Percentiles rank a stretch among this genome's conserved stretches.
phyloP scores from a whole-genome alignment of 2,888 invertebrate species.

The Calliscelio sp. region DNA sequence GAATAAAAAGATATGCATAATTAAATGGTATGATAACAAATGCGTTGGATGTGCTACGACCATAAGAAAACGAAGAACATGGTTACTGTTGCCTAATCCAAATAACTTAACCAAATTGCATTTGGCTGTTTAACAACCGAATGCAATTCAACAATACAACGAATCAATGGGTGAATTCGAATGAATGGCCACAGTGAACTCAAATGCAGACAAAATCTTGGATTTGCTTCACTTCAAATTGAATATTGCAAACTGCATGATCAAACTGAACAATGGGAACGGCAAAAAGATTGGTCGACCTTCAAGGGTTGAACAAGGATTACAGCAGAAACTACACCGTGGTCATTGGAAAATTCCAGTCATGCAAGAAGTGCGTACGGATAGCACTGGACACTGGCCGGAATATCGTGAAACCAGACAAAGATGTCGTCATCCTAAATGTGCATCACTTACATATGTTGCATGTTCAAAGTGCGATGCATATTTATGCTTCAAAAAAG shows the following conservation, averaged over 20 bases:
- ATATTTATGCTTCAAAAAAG: conserved; percentile 42
- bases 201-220: conserved; percentile 31
- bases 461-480: conserved; percentile 43
- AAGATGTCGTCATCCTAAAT: conserved; percentile 31
- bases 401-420: conserved; percentile 40
- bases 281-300: conserved; percentile 40
- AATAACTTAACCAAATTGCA: too few relatives aligned
- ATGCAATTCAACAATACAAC: conserved; percentile 47
- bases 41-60: conserved; percentile 33
- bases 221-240: conserved; percentile 45
- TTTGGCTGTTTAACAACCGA: conserved; percentile 38
- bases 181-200: conserved; percentile 22
- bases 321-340: conserved; percentile 42
- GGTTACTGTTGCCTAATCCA: too few relatives aligned
- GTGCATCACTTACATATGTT: conserved; percentile 40
- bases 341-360: conserved; percentile 39
- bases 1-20: conserved; percentile 35
- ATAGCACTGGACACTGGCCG: conserved; percentile 22
- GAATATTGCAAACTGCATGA: conserved; percentile 37
- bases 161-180: conserved; percentile 45
- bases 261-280: conserved; percentile 33
- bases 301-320: conserved; percentile 37
- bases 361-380: conserved; percentile 36
- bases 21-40: conserved; percentile 36
- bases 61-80: too few relatives aligned